Evolutionary conservation across 2,888 invertebrate species (phyloP), one percentile per base, ranked within the genome.

Genomic region (Penaeus monodon): DNA sequence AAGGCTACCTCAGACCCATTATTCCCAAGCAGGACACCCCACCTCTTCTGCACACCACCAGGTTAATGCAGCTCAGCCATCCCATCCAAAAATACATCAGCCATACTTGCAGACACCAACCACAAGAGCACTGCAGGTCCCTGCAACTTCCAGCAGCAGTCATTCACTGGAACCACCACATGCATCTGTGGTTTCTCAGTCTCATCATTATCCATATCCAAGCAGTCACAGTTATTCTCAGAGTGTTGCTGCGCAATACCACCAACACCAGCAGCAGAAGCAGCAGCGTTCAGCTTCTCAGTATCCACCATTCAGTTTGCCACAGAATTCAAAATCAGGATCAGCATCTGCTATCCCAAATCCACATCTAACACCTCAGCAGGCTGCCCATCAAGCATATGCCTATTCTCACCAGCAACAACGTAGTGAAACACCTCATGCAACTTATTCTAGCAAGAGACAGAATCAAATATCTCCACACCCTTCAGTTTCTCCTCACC

Each of bases 1-100:
- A 70, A 82, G 85, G 64, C 85, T 85, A 85, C 80, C 85, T 85
- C 85, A 85, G 74, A 65, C 74, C 49, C 80, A 73, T 20, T 80
- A 85, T 49, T 80, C 85, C 68, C 86, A 87, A 78, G 77, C 86
- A 27, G 49, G 74, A 20, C 65, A 79, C 44, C 24, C 83, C 24
- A 27, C 20, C 33, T 27, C 83, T 66, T 7, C 83, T 22, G 66
- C 68, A 63, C 86, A 64, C 29, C 73, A 82, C 73, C 86, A 83
- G 65, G 83, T 66, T 22, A 78, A 74, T 29, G 57, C 79, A 65
- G 77, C 65, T 49, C 78, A 57, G 33, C 64, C 86, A 79, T 12
- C 66, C 24, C 83, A 68, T 24, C 70, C 74, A 65, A 87, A 83
- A 83, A 49, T 87, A n/a, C 82, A 87, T 44, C 83, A 78, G 64